Evolutionary conservation across 2,888 invertebrate species (phyloP), one percentile per base, ranked within the genome.

Genomic region (Euplagia quadripunctaria): DNA sequence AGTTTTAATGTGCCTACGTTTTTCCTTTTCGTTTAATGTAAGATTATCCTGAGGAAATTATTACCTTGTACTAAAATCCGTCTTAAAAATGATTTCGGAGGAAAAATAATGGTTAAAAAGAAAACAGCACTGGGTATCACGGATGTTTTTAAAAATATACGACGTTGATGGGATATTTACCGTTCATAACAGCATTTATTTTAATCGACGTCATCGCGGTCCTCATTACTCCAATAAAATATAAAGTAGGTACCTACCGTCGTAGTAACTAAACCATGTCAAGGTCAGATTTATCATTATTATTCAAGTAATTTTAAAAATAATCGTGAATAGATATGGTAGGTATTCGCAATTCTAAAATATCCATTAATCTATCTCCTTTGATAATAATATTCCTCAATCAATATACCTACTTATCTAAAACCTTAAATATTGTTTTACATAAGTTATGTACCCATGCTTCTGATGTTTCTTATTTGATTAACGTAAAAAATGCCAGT

Each of bases 241-340:
- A 61, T 72, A 76, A 72, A 78, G 67, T 66, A 31, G 31, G 31
- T 31, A 31, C 31, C 1, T 31, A 70, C 43, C 55, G 49, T 46
- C 61, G 63, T 75, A 51, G 71, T 73, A 43, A 70, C 64, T 51
- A 65, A 82, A 82, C 61, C 72, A 72, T 79, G 82, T 80, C 82
- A 82, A 63, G 82, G 84, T 68, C 67, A 41, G 64, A 41, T 68
- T 66, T 52, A 69, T 58, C 5, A 61, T 67, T 73, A 72, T 75
- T 67, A 70, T 74, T 73, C 16, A 73, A 67, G 71, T 58, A 11
- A 14, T 76, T 75, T 63, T 31, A 31, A 68, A 70, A 66, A 55
- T 55, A 64, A 61, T 66, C 49, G 55, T 42, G 11, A 58, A 46
- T 71, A 69, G 42, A n/a, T 63, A 42, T 20, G 20, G 52, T 58